A percentile compares a stretch with the other conserved stretches of the same genome.
Conservation (phyloP, 2,888 invertebrate genomes). For the Balanococcus diminutus region DNA sequence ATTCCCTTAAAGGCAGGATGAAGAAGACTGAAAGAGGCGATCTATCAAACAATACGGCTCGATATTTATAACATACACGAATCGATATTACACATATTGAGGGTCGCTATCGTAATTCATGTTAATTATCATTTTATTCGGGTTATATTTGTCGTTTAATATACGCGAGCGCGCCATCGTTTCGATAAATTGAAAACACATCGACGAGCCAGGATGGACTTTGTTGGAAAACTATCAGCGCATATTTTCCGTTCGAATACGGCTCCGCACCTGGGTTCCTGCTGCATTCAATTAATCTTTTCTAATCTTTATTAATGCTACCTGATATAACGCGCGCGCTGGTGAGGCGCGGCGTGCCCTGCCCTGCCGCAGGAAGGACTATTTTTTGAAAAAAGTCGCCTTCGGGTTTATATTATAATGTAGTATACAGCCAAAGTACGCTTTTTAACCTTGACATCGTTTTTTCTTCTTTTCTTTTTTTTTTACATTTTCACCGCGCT, state of each 20-base stretch:
- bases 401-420: background rate
- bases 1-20: background rate
- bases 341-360: too few species aligned
- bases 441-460: conserved; percentile 21
- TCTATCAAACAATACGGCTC: background rate
- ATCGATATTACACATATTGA: background rate
- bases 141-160: conserved; percentile 9
- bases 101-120: background rate
- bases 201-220: background rate
- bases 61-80: background rate
- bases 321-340: background rate
- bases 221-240: background rate
- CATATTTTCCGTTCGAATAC: conserved; percentile 5
- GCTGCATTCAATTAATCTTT: conserved; percentile 23
- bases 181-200: conserved; percentile 10
- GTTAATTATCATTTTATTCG: conserved; percentile 10
- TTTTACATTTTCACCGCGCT: too few species aligned
- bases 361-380: background rate
- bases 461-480: background rate
- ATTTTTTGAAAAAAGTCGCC: conserved; percentile 3
- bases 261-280: conserved; percentile 21
- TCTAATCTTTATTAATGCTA: conserved; percentile 22
- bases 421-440: background rate
- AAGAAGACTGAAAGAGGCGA: too few species aligned
- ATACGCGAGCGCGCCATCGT: background rate